These are phyloP conservation scores for Diplodus puntazzo DNA, from an alignment of 2,797 vertebrate species.

Conservation along the genomic window DNA sequence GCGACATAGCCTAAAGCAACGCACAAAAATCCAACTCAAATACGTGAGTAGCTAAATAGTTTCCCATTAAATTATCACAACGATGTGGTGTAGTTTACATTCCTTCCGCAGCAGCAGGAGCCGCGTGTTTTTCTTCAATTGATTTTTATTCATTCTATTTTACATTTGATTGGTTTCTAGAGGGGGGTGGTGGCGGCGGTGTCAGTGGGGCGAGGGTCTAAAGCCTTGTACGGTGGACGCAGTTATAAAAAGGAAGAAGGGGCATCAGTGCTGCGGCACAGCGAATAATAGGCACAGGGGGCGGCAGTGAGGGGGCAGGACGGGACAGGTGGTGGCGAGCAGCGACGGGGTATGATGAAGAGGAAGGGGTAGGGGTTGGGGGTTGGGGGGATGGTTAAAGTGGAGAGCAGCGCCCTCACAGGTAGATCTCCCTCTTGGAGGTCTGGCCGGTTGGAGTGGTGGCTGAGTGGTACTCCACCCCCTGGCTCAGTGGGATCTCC, in stretches of 20 bases:
- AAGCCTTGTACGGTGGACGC: slow-evolving; percentile 84
- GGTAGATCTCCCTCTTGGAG: slow-evolving; percentile 99
- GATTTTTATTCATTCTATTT: slow-evolving; percentile 64
- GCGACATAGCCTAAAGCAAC: slow-evolving; percentile 69
- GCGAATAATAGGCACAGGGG: slow-evolving; percentile 92
- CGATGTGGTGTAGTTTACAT: slow-evolving; percentile 83
- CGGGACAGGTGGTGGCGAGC: slow-evolving; percentile 44
- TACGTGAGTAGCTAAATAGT: slow-evolving; percentile 75
- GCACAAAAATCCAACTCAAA: slow-evolving; percentile 70
- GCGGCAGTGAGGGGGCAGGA: slow-evolving; percentile 57
- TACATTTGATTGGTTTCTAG: slow-evolving; percentile 76
- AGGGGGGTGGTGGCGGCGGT: slow-evolving; percentile 9
- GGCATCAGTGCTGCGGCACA: slow-evolving; percentile 75
- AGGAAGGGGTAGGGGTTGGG: background rate
- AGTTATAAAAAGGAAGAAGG: slow-evolving; percentile 81
- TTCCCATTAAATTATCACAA: slow-evolving; percentile 83
- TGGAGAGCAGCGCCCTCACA: slow-evolving; percentile 86
- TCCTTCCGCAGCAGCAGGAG: slow-evolving; percentile 72
- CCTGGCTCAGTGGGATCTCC: slow-evolving; percentile 97
- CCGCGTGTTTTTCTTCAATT: slow-evolving; percentile 55
- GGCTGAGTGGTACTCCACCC: slow-evolving; percentile 92
- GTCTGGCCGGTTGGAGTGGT: slow-evolving; percentile 93
- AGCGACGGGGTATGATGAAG: slow-evolving; percentile 30
- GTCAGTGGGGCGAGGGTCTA: slow-evolving; percentile 66
- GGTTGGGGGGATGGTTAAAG: slow-evolving; percentile 22